Evolutionary conservation across 2,888 invertebrate genomes (phyloP).

Genomic region (Temnothorax rugatulus): DNA sequence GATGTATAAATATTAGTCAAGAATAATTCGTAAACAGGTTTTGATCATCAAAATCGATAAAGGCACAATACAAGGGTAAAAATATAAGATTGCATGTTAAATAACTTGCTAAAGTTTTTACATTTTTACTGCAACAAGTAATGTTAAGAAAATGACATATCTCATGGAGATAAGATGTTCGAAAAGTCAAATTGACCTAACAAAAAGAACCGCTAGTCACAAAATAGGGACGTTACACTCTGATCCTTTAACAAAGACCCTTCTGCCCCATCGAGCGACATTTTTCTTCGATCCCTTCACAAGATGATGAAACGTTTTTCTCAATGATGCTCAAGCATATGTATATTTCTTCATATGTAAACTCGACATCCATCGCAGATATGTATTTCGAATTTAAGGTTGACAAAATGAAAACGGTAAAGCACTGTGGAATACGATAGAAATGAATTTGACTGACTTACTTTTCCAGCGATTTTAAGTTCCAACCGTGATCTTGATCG

Average conservation of each 20-base stretch:
- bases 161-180: not conserved
- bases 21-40: not conserved
- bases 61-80: not conserved
- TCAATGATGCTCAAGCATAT: not conserved
- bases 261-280: not conserved
- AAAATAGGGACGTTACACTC: conserved; percentile 10
- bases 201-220: conserved; percentile 3
- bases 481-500: not conserved
- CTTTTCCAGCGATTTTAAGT: not conserved
- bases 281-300: conserved; percentile 16
- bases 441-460: not conserved
- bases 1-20: not conserved
- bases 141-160: not conserved
- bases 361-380: conserved; percentile 15
- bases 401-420: not conserved
- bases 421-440: not conserved
- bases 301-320: conserved; percentile 57
- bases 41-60: not conserved
- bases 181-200: conserved; percentile 32
- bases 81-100: not conserved
- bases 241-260: not conserved
- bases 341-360: conserved; percentile 47
- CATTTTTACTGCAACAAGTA: not conserved
- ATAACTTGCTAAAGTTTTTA: not conserved
- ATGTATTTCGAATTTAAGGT: conserved; percentile 58